phyloP scores from a whole-genome alignment of 1,140 invertebrate genomes.

The Pseudomyrmex pallidus region DNA sequence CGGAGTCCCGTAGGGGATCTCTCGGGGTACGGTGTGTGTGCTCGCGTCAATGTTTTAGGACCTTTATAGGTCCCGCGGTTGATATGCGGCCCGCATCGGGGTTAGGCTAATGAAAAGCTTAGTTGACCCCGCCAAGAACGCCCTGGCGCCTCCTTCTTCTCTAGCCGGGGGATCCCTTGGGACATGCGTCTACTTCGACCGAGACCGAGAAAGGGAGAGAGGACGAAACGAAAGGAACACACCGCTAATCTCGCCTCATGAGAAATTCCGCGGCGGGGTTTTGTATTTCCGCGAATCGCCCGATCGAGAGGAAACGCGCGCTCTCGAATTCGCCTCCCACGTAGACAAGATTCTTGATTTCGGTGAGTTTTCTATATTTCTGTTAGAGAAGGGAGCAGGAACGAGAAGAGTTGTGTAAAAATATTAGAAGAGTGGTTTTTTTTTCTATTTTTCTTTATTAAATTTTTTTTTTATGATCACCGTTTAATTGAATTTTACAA shows the following conservation, averaged over 20 bases:
- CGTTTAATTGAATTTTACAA: no score
- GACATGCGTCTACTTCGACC: slow-evolving; percentile 32
- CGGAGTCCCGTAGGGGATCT: slow-evolving; percentile 68
- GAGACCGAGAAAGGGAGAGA: slow-evolving; percentile 34
- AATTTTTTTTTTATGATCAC: no score
- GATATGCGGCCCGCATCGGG: slow-evolving; percentile 72
- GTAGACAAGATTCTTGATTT: slow-evolving; percentile 62
- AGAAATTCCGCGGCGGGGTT: slow-evolving; percentile 60
- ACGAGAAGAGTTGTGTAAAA: no score
- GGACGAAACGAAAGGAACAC: slow-evolving; percentile 39
- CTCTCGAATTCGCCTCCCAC: slow-evolving; percentile 61
- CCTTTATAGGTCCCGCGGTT: slow-evolving; percentile 77
- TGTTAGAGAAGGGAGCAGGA: neutral
- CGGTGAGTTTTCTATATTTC: slow-evolving; percentile 4
- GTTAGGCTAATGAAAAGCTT: slow-evolving; percentile 85
- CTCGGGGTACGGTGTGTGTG: slow-evolving; percentile 33
- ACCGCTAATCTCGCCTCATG: slow-evolving; percentile 68
- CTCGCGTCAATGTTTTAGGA: slow-evolving; percentile 82
- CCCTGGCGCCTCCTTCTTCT: slow-evolving; percentile 82
- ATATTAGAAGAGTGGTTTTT: no score
- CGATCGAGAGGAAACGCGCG: slow-evolving; percentile 51
- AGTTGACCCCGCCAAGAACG: slow-evolving; percentile 83
- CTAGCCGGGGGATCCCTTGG: slow-evolving; percentile 55
- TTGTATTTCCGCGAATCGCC: slow-evolving; percentile 67
- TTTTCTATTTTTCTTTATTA: no score